phyloP scores from a whole-genome alignment of 2,797 vertebrate species.

The Acipenser ruthenus region DNA sequence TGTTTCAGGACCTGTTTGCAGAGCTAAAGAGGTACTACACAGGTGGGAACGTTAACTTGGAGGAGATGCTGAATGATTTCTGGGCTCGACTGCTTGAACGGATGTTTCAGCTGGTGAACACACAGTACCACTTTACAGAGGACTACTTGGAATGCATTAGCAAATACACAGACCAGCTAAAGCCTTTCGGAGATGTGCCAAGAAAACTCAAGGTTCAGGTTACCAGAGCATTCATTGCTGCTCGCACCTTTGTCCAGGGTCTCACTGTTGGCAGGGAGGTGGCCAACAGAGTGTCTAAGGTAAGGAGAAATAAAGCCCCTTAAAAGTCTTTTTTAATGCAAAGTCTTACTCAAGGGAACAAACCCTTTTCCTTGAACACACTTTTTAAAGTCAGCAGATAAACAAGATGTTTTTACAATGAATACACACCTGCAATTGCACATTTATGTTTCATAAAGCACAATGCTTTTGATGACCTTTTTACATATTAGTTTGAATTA shows the following conservation, averaged over 20 bases:
- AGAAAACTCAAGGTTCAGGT: constrained; percentile 91
- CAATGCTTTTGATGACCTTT: constrained; percentile 2
- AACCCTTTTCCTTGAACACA: too few relatives aligned
- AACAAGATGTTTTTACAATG: too few relatives aligned
- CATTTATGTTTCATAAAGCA: constrained; percentile 4
- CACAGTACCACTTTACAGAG: constrained; percentile 88
- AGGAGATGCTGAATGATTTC: constrained; percentile 95
- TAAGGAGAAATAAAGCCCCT: constrained; percentile 46
- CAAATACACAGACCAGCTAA: constrained; percentile 93
- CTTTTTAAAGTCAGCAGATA: too few relatives aligned
- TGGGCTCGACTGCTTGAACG: constrained; percentile 90
- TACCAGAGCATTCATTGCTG: constrained; percentile 86
- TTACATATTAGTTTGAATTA: constrained; percentile 14
- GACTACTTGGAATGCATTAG: constrained; percentile 96
- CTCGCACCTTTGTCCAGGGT: constrained; percentile 92
- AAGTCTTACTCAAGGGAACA: too few relatives aligned
- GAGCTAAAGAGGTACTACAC: constrained; percentile 92
- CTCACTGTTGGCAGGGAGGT: constrained; percentile 91
- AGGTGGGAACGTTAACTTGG: constrained; percentile 87
- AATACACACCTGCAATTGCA: too few relatives aligned
- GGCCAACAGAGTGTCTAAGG: constrained; percentile 90
- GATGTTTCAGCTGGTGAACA: constrained; percentile 97
- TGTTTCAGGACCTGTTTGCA: constrained; percentile 90
- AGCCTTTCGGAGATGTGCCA: constrained; percentile 93
- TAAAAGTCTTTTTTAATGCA: too few relatives aligned